A percentile compares a stretch with the other conserved stretches of the same genome.
Evolutionary conservation across 2,113 vertebrate species (phyloP).

Genomic region (Mirounga angustirostris): DNA sequence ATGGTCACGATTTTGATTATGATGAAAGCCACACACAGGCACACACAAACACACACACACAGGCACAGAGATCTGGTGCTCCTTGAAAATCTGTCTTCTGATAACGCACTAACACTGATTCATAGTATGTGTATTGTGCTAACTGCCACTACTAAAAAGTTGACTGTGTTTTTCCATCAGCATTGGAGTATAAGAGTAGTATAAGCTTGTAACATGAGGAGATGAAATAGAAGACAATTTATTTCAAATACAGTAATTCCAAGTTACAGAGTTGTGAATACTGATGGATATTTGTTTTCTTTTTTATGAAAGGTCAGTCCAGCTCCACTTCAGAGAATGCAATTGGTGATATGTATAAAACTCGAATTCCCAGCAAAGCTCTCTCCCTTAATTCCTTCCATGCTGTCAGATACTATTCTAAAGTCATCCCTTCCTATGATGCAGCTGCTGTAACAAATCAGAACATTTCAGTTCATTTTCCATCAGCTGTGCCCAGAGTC

Average conservation of each 20-base stretch:
- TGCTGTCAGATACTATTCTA: conserved; percentile 46
- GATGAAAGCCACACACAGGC: background rate
- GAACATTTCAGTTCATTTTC: conserved; percentile 23
- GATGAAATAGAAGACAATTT: background rate
- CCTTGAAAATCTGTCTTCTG: background rate
- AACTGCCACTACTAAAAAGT: background rate
- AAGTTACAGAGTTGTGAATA: background rate
- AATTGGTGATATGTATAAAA: background rate
- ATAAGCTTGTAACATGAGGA: background rate
- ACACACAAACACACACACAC: background rate
- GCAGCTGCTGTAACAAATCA: conserved; percentile 1
- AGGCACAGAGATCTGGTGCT: background rate
- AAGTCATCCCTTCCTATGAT: conserved; percentile 46
- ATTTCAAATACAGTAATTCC: background rate
- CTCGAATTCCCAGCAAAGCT: background rate
- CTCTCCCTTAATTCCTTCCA: conserved; percentile 54
- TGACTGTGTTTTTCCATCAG: background rate
- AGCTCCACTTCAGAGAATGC: conserved; percentile 41
- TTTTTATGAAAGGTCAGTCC: conserved; percentile 54
- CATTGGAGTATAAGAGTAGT: background rate
- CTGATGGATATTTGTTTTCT: background rate
- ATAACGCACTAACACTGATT: background rate
- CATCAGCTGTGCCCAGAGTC: conserved; percentile 32
- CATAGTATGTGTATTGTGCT: background rate
- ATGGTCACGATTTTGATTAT: background rate